These are phyloP conservation scores for Zaprionus capensis DNA, from an alignment of 1,140 invertebrate genomes.

Conservation along the genomic window DNA sequence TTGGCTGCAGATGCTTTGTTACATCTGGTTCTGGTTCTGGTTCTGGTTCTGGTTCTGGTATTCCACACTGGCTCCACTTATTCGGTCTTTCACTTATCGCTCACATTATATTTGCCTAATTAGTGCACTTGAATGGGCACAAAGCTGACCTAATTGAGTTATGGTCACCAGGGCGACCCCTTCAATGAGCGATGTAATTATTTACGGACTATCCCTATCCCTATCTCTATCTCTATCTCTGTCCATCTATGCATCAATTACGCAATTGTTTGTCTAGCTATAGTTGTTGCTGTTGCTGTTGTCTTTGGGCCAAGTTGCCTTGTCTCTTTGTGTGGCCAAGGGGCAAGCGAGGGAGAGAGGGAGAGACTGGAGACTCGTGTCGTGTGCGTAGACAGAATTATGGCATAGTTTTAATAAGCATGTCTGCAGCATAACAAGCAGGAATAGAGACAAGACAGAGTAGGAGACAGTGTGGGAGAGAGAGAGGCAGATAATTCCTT, in stretches of 20 bases:
- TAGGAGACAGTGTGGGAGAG: background rate
- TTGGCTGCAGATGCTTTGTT: background rate
- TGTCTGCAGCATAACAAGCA: conserved; percentile 27
- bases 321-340: background rate
- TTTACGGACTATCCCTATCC: conserved; percentile 8
- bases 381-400: conserved; percentile 36
- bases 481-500: background rate
- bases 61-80: background rate
- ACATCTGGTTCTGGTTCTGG: background rate
- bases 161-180: conserved; percentile 15
- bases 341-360: background rate
- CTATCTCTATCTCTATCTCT: background rate
- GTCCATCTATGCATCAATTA: conserved; percentile 10
- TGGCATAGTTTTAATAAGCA: conserved; percentile 62
- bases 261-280: conserved; percentile 12
- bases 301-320: conserved; percentile 32
- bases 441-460: background rate
- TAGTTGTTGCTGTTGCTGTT: conserved; percentile 16
- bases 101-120: conserved; percentile 35
- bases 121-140: conserved; percentile 52
- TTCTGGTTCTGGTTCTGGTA: too few species aligned
- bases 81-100: conserved; percentile 2
- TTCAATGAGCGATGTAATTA: conserved; percentile 23
- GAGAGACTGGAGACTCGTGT: background rate
- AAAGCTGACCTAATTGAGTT: conserved; percentile 59